Conservation (phyloP, 2,888 invertebrate species). For the Andrena hattorfiana region DNA sequence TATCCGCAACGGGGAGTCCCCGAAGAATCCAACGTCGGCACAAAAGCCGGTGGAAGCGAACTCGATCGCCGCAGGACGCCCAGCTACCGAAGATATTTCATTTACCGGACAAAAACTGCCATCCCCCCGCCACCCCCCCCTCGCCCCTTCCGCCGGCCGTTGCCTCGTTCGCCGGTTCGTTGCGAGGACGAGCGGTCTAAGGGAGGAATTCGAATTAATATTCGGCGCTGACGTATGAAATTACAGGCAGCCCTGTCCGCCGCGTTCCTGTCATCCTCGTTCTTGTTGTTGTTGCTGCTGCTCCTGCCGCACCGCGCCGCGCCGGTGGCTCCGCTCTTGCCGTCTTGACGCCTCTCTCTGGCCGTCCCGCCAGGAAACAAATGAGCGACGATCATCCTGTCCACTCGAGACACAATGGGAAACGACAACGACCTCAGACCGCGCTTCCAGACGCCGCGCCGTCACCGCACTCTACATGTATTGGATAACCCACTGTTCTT, state of each 20-base stretch:
- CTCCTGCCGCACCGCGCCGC: not conserved
- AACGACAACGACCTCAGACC: slow-evolving; percentile 62
- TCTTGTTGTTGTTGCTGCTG: slow-evolving; percentile 33
- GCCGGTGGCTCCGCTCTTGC: slow-evolving; percentile 32
- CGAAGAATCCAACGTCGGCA: slow-evolving; percentile 74
- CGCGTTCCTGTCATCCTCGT: slow-evolving; percentile 54
- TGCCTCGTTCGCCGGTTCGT: slow-evolving; percentile 29
- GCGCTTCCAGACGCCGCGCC: slow-evolving; percentile 38
- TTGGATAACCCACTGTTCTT: slow-evolving; percentile 65
- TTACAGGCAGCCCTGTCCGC: slow-evolving; percentile 78
- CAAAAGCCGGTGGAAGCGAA: slow-evolving; percentile 78
- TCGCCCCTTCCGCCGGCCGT: slow-evolving; percentile 31
- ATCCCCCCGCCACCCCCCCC: slow-evolving; percentile 18
- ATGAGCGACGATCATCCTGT: slow-evolving; percentile 82
- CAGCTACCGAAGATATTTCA: slow-evolving; percentile 84
- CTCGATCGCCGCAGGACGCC: slow-evolving; percentile 79
- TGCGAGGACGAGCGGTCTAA: slow-evolving; percentile 40
- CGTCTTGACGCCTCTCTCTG: slow-evolving; percentile 40
- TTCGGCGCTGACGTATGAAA: slow-evolving; percentile 84
- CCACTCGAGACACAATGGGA: slow-evolving; percentile 75
- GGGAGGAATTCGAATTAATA: slow-evolving; percentile 84
- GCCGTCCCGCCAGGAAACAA: slow-evolving; percentile 81
- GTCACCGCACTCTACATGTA: slow-evolving; percentile 46
- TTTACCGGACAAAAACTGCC: slow-evolving; percentile 80
- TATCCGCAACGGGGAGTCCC: slow-evolving; percentile 82